Evolutionary conservation across 2,113 vertebrate species (phyloP), one percentile per base, ranked within the genome.

Genomic region (Piprites chloris): DNA sequence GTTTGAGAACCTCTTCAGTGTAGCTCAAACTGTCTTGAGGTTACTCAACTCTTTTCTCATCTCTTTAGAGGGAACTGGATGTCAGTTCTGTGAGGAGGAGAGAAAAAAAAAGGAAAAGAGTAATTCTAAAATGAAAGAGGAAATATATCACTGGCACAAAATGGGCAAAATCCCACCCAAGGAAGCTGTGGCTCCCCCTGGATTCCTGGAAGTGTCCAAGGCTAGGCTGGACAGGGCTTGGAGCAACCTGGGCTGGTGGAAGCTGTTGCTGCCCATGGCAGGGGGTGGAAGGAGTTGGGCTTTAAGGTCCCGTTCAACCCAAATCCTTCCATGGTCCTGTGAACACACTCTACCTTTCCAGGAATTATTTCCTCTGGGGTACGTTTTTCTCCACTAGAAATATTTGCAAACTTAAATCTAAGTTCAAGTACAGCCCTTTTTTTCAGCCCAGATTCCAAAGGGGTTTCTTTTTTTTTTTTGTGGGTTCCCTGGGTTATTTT

Each of bases 211-310:
- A 62, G 46, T 39, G 47, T 0, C 65, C 85, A 10, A 78, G 74
- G 47, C 55, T 74, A 46, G n/a, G 47, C 1, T 78, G 73, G 72
- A 42, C 7, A 6, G n/a, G 49, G 41, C 50, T 56, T 1, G 58
- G 37, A 72, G 47, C 46, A 19, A 3, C 39, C 39, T 73, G 49
- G 49, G 9, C 55, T 19, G 37, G n/a, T 39, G 69, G 41, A 1
- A 74, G 49, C 23, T 14, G 41, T 33, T 41, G 46, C 59, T 53
- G 56, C 20, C 33, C 56, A 26, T 8, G 32, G 46, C 26, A 63
- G 58, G n/a, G 5, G 7, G 22, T 39, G 68, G 27, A 1, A 33
- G 3, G 5, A 27, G 47, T 0, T 27, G 41, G 6, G 12, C 2
- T 56, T 74, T 6, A 9, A 41, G 23, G 28, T 66, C 28, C 2